phyloP scores from a whole-genome alignment of 2,797 vertebrate genomes.

The Anabas testudineus region DNA sequence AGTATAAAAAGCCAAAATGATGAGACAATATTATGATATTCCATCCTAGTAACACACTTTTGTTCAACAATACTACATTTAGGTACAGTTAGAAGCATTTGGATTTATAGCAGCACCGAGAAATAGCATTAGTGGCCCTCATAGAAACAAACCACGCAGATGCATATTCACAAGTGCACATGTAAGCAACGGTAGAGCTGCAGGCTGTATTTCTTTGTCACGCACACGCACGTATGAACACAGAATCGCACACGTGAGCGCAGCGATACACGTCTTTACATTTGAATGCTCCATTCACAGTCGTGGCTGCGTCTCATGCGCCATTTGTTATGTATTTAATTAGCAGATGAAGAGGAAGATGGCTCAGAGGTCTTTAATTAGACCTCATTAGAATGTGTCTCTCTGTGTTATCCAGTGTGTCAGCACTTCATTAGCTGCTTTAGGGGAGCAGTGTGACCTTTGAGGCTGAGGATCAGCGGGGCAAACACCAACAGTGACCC shows the following conservation, averaged over 20 bases:
- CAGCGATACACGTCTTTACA: conserved; percentile 17
- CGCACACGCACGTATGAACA: conserved; percentile 11
- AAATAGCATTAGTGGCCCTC: conserved; percentile 22
- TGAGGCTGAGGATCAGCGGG: conserved; percentile 46
- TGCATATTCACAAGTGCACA: conserved; percentile 1
- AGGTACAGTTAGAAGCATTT: too few relatives aligned
- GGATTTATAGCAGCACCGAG: conserved; percentile 4
- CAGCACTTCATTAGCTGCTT: conserved; percentile 81
- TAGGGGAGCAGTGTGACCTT: conserved; percentile 57
- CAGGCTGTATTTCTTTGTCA: conserved; percentile 1
- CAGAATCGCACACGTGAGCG: neutral
- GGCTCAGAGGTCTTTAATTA: conserved; percentile 80
- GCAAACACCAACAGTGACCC: conserved; percentile 45
- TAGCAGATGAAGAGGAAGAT: conserved; percentile 73
- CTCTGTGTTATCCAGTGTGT: conserved; percentile 74
- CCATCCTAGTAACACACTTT: too few relatives aligned
- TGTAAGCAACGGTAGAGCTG: conserved; percentile 1
- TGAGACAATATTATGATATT: neutral
- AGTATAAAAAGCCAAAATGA: neutral
- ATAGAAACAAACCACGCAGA: conserved; percentile 10
- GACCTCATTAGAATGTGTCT: conserved; percentile 80
- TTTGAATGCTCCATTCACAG: conserved; percentile 12
- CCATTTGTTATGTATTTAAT: conserved; percentile 78
- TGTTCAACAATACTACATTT: too few relatives aligned
- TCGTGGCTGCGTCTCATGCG: conserved; percentile 37